Percentiles rank a stretch among this genome's conserved stretches.
These are phyloP conservation scores for Embiotoca jacksoni DNA, from an alignment of 2,113 vertebrate species.

Conservation along the genomic window DNA sequence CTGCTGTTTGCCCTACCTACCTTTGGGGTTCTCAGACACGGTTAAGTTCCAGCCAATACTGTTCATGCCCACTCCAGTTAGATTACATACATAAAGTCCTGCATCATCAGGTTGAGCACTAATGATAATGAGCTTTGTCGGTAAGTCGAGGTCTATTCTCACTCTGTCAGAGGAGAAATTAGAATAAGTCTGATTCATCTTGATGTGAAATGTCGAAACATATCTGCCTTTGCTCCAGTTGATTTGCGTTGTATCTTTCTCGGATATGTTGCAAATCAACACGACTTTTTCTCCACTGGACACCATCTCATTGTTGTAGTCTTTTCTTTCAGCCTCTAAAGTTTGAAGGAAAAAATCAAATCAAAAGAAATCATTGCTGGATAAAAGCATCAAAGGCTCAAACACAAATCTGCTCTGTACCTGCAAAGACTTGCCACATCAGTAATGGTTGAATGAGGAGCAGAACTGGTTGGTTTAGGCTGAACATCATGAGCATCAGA, in stretches of 20 bases:
- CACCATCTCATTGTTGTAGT: neutral
- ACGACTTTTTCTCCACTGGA: conserved; percentile 5
- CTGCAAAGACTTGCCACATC: too few species aligned
- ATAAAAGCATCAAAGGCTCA: neutral
- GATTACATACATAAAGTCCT: too few species aligned
- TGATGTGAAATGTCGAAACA: rapidly evolving
- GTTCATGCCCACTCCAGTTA: too few species aligned
- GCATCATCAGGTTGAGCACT: too few species aligned
- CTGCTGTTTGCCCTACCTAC: conserved; percentile 13
- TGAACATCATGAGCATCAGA: conserved; percentile 27
- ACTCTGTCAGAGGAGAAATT: conserved; percentile 42
- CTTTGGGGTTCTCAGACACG: conserved; percentile 9
- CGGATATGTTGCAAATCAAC: conserved; percentile 23
- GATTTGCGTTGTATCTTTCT: rapidly evolving
- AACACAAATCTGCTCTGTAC: conserved; percentile 3
- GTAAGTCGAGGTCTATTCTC: too few species aligned
- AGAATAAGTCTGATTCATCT: rapidly evolving
- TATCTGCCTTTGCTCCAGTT: neutral
- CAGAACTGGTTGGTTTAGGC: conserved; percentile 3
- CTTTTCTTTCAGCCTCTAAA: rapidly evolving
- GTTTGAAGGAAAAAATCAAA: neutral
- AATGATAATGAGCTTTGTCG: too few species aligned
- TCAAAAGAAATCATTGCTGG: too few species aligned
- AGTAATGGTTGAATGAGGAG: too few species aligned
- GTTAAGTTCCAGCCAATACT: too few species aligned